Base-by-base conservation (phyloP, 2,888 invertebrate species). In the Magallana nippona region DNA sequence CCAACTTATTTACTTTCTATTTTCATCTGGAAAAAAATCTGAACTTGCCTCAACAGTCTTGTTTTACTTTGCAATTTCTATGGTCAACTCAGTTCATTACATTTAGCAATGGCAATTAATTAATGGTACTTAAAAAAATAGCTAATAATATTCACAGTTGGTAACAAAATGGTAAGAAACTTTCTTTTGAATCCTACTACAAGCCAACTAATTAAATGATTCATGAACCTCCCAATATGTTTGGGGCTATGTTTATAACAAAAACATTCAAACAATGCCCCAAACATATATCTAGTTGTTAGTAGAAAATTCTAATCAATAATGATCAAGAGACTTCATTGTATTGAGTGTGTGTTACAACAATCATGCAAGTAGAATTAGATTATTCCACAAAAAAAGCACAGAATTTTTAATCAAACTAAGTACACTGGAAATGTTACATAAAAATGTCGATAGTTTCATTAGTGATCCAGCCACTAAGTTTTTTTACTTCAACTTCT, bases 311-410 rank as follows among this genome's bases (percentile, higher is more conserved):
- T 55, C 19, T 55, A 78, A 56, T 55, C 78, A 78, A 78, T 56
- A 78, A 78, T 78, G 78, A 78, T 56, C 78, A 55, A 78, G 55
- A 78, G 78, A 55, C 78, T 13, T 78, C 78, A 78, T 22, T 78
- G 71, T 32, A 71, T 71, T 71, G 27, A 71, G 71, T 71, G 71
- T 71, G 71, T 71, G 71, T 71, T 71, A 71, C 71, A 71, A 71
- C 71, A 71, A 71, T 27, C 71, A 71, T 71, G 71, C 71, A 71
- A 71, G 32, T 27, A 71, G 71, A 71, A 71, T 71, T 71, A 32
- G 71, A 27, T 71, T 71, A 71, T 71, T 71, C 32, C 27, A 71
- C 71, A 71, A 71, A 71, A n/a, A 63, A 71, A 71, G 71, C 71
- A 71, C 71, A 71, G 71, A 71, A 71, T 71, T 71, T 71, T 71